Evolutionary conservation across 2,113 vertebrate genomes (phyloP), one percentile per base, ranked within the genome.

Genomic region (Gymnocephalus cernua): DNA sequence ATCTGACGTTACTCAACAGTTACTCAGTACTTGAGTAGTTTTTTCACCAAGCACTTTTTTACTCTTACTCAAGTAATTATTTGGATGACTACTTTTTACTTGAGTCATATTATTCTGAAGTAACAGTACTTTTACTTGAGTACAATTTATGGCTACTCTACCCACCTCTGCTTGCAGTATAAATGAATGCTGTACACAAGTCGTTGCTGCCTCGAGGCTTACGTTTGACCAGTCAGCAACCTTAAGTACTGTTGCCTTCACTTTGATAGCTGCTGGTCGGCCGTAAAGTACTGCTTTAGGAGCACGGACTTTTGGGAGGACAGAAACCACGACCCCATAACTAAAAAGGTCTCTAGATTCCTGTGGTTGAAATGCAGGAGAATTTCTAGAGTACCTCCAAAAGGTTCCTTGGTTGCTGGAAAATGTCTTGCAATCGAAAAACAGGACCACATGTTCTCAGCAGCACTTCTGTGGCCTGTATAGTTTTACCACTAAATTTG

Each of bases 381-480:
- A 68, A 35, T 18, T 51, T 71, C 16, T n/a, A 3, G 21, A 47
- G 56, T 15, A 48, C 7, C 27, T 50, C n/a, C 1, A 62, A 62
- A 58, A 27, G 58, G 13, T 27, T 47, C 19, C 3, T 19, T 53
- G 6, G 18, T 61, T 32, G 10, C 61, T 74, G 15, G 14, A 45
- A n/a, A 16, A 9, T 10, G 6, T 41, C 35, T n/a, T n/a, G 14
- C 1, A 0, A 16, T 38, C 0, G 0, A 50, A 44, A 44, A 74
- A 11, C 10, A 16, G 13, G 14, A 6, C 35, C 5, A 3, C 1
- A 12, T 32, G 5, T 29, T 64, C 41, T 62, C 12, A 50, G 51
- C 62, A 21, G 48, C 11, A 21, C 25, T 4, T 82, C 35, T 25
- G 56, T 23, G 58, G 35, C 10, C 48, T 21, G 23, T 47, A 21